Evolutionary conservation across 1,140 invertebrate species (phyloP), one percentile per base, ranked within the genome.

Genomic region (Pogonognathellus flavescens): DNA sequence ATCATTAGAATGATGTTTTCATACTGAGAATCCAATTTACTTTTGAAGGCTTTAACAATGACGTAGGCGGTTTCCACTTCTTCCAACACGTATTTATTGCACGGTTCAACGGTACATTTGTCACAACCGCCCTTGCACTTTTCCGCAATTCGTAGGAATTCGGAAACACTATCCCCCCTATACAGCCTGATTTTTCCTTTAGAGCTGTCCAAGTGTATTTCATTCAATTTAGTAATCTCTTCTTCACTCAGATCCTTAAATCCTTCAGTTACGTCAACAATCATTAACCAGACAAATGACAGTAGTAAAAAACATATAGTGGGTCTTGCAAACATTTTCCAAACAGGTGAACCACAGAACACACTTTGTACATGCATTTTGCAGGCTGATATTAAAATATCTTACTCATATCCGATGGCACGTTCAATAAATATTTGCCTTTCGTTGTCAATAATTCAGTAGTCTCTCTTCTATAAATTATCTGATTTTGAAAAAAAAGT

Each of bases 51-150:
- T 1, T 49, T 72, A 0, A 72, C 66, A n/a, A 49, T 49, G 2
- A 6, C 41, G 25, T 72, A 72, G 0, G 66, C 41, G 8, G 25
- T 22, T 49, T 49, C 9, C 7, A 72, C 41, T 16, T 72, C 66
- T 6, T 31, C 25, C 0, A 72, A 1, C 0, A 72, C 66, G 25
- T 7, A 41, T 13, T 31, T 49, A 49, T 72, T 72, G 66, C 66
- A 72, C n/a, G 66, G 66, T 49, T 72, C 31, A 31, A 72, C 66
- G 22, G 66, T 49, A 13, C 66, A 72, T n/a, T 49, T 72, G 5
- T 11, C 66, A 72, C 66, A 72, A 3, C 13, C 25, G n/a, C 14
- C 7, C 14, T 13, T 41, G 25, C 66, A 72, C 13, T 0, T 72
- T 72, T 72, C 31, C 0, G 22, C 25, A 2, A 49, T 49, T 49